Evolutionary conservation across 2,888 invertebrate species (phyloP), one percentile per base, ranked within the genome.

Genomic region (Dyspetes luteomarginatus): DNA sequence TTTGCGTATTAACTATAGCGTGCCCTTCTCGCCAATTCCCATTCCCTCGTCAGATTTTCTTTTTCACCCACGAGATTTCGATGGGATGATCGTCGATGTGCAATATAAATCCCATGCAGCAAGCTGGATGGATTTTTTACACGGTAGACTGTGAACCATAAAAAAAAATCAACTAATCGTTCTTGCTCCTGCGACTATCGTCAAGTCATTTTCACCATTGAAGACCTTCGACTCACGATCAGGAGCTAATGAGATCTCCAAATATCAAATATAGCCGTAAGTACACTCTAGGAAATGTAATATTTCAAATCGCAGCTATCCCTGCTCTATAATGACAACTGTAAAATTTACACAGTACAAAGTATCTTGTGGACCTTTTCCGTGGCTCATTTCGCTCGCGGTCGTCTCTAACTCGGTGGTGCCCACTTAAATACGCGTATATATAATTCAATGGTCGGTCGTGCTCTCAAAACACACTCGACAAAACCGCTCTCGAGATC

Each of bases 1-100:
- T 17, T 41, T 48, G 67, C 74, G 48, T 67, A 75, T 75, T 67
- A 75, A 75, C 67, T 65, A 19, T 24, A 64, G 56, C 56, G 65
- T 48, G 41, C 64, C 36, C 28, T 56, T 45, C 30, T 28, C 30
- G 24, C 28, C n/a, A 26, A 19, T n/a, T 9, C 24, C 56, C 1
- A 19, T 36, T 56, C 65, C 56, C 36, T 65, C 45, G 56, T 15
- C 45, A 45, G 43, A 22, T 62, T 36, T 17, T 19, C 50, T 30
- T 24, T 67, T 65, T 36, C 56, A 58, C 7, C 48, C 17, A 55
- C 12, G 52, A 3, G 22, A n/a, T 28, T 64, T 15, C 19, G 48
- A 22, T 12, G 45, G 1, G 41, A n/a, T n/a, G n/a, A n/a, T n/a
- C n/a, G 60, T 60, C 28, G 9, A 12, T 48, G 4, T 9, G 15